Conservation (phyloP, 2,113 vertebrate species). For the Scartelaos histophorus region DNA sequence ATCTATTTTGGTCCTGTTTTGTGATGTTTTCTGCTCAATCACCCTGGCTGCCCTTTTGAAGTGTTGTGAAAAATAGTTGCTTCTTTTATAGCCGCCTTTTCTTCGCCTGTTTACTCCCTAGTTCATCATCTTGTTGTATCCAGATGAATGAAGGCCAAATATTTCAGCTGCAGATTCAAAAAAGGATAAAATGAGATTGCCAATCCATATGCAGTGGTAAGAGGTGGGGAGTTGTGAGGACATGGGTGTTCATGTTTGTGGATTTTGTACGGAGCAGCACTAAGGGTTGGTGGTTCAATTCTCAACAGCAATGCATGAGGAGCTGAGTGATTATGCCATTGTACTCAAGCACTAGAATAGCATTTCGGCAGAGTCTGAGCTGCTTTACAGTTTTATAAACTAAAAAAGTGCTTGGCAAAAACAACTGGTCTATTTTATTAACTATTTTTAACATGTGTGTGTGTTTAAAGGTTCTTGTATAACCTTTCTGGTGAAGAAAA, state of each 20-base stretch:
- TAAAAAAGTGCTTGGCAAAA: too few species aligned
- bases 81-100: not conserved
- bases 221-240: not conserved
- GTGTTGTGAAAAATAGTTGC: slow-evolving; percentile 12
- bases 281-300: not conserved
- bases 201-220: not conserved
- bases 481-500: too few species aligned
- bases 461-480: too few species aligned
- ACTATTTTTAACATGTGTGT: too few species aligned
- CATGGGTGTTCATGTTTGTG: not conserved
- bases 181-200: not conserved
- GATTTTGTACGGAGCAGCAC: not conserved
- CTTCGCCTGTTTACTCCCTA: slow-evolving; percentile 7
- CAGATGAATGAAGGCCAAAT: slow-evolving; percentile 1
- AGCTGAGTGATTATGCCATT: too few species aligned
- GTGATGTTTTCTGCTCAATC: slow-evolving; percentile 7
- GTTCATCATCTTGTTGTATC: slow-evolving; percentile 2
- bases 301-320: too few species aligned
- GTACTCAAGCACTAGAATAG: too few species aligned
- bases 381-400: not conserved
- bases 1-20: not conserved
- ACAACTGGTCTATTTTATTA: too few species aligned
- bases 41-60: not conserved
- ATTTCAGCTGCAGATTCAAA: slow-evolving; percentile 9
- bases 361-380: not conserved